Evolutionary conservation across 2,888 invertebrate genomes (phyloP).

Genomic region (Dromius quadrimaculatus): DNA sequence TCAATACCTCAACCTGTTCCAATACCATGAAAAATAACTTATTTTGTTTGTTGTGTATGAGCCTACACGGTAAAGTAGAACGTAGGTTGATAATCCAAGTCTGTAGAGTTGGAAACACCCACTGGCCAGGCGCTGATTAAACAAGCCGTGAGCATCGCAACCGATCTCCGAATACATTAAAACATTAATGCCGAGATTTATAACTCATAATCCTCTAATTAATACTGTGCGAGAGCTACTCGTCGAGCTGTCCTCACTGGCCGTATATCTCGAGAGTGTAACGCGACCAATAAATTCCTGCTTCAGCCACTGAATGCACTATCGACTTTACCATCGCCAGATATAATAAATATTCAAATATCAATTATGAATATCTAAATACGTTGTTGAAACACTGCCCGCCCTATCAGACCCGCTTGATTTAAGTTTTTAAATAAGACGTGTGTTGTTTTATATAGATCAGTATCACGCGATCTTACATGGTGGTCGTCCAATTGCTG

Average conservation of each 20-base stretch:
- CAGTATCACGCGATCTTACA: constrained; percentile 41
- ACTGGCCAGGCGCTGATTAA: constrained; percentile 29
- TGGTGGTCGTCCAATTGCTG: no score
- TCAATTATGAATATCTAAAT: constrained; percentile 65
- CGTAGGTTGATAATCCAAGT: constrained; percentile 11
- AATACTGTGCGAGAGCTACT: constrained; percentile 46
- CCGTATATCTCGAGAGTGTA: constrained; percentile 42
- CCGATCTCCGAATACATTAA: constrained; percentile 47
- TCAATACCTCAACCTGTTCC: constrained; percentile 30
- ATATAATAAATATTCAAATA: constrained; percentile 58
- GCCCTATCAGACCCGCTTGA: constrained; percentile 59
- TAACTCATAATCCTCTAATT: constrained; percentile 49
- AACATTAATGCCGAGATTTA: constrained; percentile 47
- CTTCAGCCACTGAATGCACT: constrained; percentile 32
- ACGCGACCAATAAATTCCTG: constrained; percentile 43
- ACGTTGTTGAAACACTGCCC: constrained; percentile 60
- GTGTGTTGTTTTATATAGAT: constrained; percentile 47
- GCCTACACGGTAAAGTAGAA: constrained; percentile 3
- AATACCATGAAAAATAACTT: constrained; percentile 22
- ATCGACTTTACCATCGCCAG: constrained; percentile 35
- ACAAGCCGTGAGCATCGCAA: constrained; percentile 26
- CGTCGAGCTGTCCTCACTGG: constrained; percentile 22
- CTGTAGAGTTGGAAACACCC: constrained; percentile 28
- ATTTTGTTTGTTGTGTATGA: constrained; percentile 19
- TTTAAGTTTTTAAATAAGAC: constrained; percentile 51